Conservation (phyloP, 2,888 invertebrate species). For the Drosophila kambysellisi region DNA sequence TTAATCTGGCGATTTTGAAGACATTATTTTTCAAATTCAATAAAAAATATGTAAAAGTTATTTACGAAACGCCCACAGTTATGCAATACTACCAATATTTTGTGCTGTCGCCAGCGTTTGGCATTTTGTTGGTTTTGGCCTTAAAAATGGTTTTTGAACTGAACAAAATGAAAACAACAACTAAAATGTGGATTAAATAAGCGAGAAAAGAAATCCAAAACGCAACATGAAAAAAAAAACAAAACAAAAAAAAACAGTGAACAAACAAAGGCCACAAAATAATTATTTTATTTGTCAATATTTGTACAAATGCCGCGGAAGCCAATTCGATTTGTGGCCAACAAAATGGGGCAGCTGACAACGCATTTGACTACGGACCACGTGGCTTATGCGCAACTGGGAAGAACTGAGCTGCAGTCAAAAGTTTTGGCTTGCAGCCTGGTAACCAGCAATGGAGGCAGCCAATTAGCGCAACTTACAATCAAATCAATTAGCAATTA, state of each 20-base stretch:
- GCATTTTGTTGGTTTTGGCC: slow-evolving; percentile 37
- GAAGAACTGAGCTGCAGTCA: slow-evolving; percentile 11
- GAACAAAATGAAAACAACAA: slow-evolving; percentile 7
- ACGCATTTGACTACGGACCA: slow-evolving; percentile 18
- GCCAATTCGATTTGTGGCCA: slow-evolving; percentile 17
- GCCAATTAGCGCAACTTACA: slow-evolving; percentile 72
- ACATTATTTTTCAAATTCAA: background rate
- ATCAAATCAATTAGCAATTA: slow-evolving; percentile 75
- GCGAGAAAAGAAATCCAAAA: slow-evolving; percentile 22
- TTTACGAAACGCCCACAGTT: slow-evolving; percentile 14
- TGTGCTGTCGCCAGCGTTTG: background rate
- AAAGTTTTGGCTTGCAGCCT: slow-evolving; percentile 40
- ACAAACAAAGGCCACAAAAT: slow-evolving; percentile 34
- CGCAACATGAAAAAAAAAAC: slow-evolving; percentile 13
- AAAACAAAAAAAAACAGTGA: slow-evolving; percentile 20
- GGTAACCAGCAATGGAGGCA: slow-evolving; percentile 19
- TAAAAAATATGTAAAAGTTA: background rate
- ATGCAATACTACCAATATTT: slow-evolving; percentile 18
- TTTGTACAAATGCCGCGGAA: slow-evolving; percentile 61
- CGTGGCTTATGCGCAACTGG: slow-evolving; percentile 48
- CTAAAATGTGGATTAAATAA: background rate
- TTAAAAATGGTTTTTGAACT: slow-evolving; percentile 39
- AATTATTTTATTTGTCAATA: slow-evolving; percentile 55
- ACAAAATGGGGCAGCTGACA: slow-evolving; percentile 14
- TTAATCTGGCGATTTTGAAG: background rate